A percentile compares a stretch with the other conserved stretches of the same genome.
phyloP scores from a whole-genome alignment of 2,888 invertebrate species.

The Zhuqinia jingwanae region DNA sequence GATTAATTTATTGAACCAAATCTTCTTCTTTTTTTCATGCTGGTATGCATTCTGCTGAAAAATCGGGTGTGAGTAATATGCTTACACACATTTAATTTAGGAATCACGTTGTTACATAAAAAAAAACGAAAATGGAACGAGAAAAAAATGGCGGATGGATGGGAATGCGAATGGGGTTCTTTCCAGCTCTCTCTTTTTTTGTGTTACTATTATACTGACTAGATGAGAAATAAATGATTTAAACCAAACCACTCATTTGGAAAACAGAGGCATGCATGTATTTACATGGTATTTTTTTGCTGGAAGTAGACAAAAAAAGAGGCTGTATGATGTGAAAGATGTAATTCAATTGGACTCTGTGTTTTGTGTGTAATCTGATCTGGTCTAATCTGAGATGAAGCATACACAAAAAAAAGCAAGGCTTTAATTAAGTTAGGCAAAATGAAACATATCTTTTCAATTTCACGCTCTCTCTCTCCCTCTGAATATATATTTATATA shows the following conservation, averaged over 20 bases:
- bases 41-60: background rate
- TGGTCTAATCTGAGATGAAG: too few relatives aligned
- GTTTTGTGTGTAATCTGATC: too few relatives aligned
- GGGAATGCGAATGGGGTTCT: too few relatives aligned
- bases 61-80: background rate
- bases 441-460: constrained; percentile 61
- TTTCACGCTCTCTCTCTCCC: constrained; percentile 15
- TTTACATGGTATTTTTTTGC: constrained; percentile 23
- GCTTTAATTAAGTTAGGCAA: constrained; percentile 50
- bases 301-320: background rate
- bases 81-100: background rate
- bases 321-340: too few relatives aligned
- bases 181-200: too few relatives aligned
- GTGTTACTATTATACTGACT: too few relatives aligned
- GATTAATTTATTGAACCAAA: constrained; percentile 63
- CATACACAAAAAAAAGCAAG: constrained; percentile 23
- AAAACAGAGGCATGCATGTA: background rate
- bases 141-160: too few relatives aligned
- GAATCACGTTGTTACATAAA: background rate
- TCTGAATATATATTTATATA: background rate
- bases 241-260: constrained; percentile 8
- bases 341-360: too few relatives aligned
- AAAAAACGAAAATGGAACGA: too few relatives aligned
- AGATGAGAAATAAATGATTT: too few relatives aligned
- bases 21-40: constrained; percentile 18